phyloP scores from a whole-genome alignment of 2,888 invertebrate species.

The Alloplasta piceator region DNA sequence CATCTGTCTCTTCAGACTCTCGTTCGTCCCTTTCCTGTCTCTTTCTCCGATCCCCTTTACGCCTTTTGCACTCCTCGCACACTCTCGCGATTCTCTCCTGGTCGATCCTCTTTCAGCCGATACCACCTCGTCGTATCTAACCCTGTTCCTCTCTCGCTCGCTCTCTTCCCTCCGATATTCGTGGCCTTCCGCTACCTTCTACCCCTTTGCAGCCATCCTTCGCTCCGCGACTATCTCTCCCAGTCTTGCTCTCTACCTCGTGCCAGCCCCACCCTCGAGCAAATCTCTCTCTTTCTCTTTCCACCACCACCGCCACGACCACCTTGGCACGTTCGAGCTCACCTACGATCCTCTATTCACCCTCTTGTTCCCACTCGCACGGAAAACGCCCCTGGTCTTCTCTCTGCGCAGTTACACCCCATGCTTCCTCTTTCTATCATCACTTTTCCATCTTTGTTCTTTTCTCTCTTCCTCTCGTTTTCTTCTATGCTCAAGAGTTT shows the following conservation, averaged over 20 bases:
- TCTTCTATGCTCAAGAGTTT: conserved; percentile 16
- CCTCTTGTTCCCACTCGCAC: conserved; percentile 63
- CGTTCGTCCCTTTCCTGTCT: conserved; percentile 72
- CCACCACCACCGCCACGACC: conserved; percentile 70
- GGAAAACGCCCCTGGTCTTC: conserved; percentile 58
- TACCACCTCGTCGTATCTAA: conserved; percentile 50
- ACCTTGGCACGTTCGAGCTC: conserved; percentile 73
- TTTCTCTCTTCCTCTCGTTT: conserved; percentile 20
- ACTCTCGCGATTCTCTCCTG: conserved; percentile 55
- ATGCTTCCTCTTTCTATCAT: conserved; percentile 56
- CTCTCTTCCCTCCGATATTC: conserved; percentile 81
- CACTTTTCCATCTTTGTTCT: conserved; percentile 56
- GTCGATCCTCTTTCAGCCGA: conserved; percentile 64
- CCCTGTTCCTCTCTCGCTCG: conserved; percentile 77
- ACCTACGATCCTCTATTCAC: conserved; percentile 67
- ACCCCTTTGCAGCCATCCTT: conserved; percentile 74
- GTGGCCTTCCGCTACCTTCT: conserved; percentile 77
- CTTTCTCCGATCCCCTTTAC: conserved; percentile 72
- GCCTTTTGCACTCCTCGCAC: conserved; percentile 59
- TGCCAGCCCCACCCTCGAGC: conserved; percentile 24
- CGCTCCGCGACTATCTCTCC: conserved; percentile 60
- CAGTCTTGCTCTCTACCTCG: conserved; percentile 50
- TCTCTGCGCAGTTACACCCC: conserved; percentile 42
- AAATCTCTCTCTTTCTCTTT: conserved; percentile 65
- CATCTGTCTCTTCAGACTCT: conserved; percentile 82